phyloP scores from a whole-genome alignment of 2,113 vertebrate species.

The Sigmodon hispidus region DNA sequence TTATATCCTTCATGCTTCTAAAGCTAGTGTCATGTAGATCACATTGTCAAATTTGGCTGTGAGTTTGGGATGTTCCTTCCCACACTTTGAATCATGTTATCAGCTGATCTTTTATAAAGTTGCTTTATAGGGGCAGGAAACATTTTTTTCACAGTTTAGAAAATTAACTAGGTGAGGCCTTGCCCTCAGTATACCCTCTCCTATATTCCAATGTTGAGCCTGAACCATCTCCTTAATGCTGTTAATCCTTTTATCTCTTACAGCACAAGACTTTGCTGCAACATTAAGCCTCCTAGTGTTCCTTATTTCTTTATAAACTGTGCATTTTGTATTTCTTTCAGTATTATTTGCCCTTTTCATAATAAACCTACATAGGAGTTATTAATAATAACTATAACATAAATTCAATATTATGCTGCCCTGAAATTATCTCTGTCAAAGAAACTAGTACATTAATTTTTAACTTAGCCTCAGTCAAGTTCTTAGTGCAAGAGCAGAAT shows the following conservation, averaged over 20 bases:
- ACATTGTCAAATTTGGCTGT: background rate
- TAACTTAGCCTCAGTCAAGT: background rate
- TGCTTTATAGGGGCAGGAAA: background rate
- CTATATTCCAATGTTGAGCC: background rate
- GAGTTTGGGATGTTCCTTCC: background rate
- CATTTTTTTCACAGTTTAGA: background rate
- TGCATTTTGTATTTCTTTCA: background rate
- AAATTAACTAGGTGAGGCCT: background rate
- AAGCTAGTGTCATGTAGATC: background rate
- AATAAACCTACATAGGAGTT: background rate
- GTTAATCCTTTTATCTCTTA: background rate
- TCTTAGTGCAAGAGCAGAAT: background rate
- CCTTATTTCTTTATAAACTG: background rate
- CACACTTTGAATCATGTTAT: background rate
- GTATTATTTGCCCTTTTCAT: background rate
- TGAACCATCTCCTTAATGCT: background rate
- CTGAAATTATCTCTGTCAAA: background rate
- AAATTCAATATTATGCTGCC: background rate
- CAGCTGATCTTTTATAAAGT: background rate
- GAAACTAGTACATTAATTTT: background rate
- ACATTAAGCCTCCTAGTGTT: background rate
- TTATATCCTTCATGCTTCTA: background rate
- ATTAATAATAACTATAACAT: background rate
- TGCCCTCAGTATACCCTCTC: background rate
- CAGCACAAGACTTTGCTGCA: background rate